A percentile compares a stretch with the other conserved stretches of the same genome.
These are phyloP conservation scores for Argentina silus DNA, from an alignment of 2,797 vertebrate species.

Conservation along the genomic window DNA sequence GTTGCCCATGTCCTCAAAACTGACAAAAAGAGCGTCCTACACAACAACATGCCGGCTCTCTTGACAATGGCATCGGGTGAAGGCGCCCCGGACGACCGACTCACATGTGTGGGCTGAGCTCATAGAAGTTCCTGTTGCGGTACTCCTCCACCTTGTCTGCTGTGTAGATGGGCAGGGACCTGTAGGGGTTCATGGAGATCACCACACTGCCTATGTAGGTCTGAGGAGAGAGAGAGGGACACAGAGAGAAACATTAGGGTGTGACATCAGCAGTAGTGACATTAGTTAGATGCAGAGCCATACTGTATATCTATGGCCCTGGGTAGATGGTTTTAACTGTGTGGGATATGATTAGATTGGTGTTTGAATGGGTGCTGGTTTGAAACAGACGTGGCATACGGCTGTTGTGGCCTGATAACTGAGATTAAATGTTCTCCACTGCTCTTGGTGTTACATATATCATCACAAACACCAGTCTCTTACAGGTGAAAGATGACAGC, in stretches of 20 bases:
- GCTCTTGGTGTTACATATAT: background rate
- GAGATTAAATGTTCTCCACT: background rate
- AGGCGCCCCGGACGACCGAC: conserved; percentile 61
- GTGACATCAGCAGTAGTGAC: background rate
- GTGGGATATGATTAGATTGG: background rate
- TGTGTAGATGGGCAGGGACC: conserved; percentile 90
- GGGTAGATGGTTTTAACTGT: background rate
- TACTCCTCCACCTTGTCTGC: conserved; percentile 99
- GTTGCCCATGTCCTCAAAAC: background rate
- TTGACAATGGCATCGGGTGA: background rate
- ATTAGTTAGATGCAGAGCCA: background rate
- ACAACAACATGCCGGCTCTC: background rate
- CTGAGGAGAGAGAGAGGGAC: conserved; percentile 66
- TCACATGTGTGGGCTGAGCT: conserved; percentile 99
- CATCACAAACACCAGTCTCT: too few relatives aligned
- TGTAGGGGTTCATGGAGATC: conserved; percentile 97
- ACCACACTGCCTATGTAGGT: conserved; percentile 99
- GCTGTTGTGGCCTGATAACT: background rate
- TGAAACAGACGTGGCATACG: background rate
- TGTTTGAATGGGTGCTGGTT: background rate
- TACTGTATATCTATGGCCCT: too few relatives aligned
- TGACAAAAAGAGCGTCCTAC: conserved; percentile 1
- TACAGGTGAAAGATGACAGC: too few relatives aligned
- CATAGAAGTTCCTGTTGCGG: conserved; percentile 98
- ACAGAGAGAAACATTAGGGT: background rate